Percentiles rank a stretch among this genome's conserved stretches.
These are phyloP conservation scores for Neuroscelio doddi DNA, from an alignment of 2,888 invertebrate species.

Conservation along the genomic window DNA sequence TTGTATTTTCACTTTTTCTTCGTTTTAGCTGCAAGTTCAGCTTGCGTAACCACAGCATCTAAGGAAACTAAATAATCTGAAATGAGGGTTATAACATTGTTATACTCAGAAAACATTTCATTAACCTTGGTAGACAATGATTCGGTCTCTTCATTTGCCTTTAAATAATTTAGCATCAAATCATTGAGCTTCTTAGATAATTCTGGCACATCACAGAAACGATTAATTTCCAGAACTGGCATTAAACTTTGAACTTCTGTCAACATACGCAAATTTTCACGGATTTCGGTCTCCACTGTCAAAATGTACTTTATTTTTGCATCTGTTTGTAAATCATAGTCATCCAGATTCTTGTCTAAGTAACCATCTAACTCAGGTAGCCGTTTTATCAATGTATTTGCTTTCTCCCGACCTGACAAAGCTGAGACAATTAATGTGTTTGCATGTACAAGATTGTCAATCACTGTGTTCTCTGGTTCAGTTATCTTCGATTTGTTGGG, in stretches of 20 bases:
- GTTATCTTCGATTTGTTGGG: conserved; percentile 57
- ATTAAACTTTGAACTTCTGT: conserved; percentile 69
- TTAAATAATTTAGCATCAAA: conserved; percentile 69
- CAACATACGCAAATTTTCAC: conserved; percentile 67
- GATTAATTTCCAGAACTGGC: conserved; percentile 70
- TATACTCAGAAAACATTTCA: conserved; percentile 72
- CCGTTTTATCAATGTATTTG: conserved; percentile 71
- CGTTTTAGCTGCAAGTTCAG: conserved; percentile 71
- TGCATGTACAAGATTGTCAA: conserved; percentile 72
- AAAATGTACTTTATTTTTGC: conserved; percentile 73
- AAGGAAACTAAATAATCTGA: conserved; percentile 72
- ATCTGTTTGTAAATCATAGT: conserved; percentile 70
- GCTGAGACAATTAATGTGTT: conserved; percentile 74
- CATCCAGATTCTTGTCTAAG: conserved; percentile 71
- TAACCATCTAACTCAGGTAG: conserved; percentile 73
- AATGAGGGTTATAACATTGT: conserved; percentile 72
- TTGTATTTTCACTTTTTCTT: conserved; percentile 23
- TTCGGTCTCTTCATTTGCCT: conserved; percentile 69
- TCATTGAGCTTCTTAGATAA: conserved; percentile 70
- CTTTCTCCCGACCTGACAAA: conserved; percentile 73
- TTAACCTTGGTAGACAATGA: conserved; percentile 68
- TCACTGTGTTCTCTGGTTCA: conserved; percentile 64
- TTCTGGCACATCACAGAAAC: conserved; percentile 70
- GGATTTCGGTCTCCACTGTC: conserved; percentile 72
- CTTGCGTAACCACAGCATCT: conserved; percentile 70